Evolutionary conservation across 2,797 vertebrate genomes (phyloP), one percentile per base, ranked within the genome.

Genomic region (Melanotaenia trifasciata): DNA sequence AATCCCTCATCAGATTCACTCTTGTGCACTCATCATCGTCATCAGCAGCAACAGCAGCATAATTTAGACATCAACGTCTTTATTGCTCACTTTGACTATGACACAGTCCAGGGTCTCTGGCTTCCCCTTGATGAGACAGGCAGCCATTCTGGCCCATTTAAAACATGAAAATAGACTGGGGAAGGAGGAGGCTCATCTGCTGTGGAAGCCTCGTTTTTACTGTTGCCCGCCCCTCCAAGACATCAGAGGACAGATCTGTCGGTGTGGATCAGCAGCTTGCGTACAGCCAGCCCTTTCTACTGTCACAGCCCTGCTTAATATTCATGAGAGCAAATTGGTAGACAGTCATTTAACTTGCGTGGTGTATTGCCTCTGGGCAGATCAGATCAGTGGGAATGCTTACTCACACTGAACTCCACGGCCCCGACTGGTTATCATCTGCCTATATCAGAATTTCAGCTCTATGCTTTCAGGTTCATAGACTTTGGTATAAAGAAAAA

Each of bases 251-350:
- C 87, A 84, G 89, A 94, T 94, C 94, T 94, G 94, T 94, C 93
- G 90, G 89, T 84, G 87, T 85, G 87, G 87, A 95, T 95, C 91
- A 94, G 91, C 90, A 79, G 82, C 85, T 65, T 87, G 87, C 90
- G 76, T 80, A 89, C 90, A 91, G 90, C 81, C 88, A 83, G 80
- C 78, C 80, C 88, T 89, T 91, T 89, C 89, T 92, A 87, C 93
- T 93, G 91, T 93, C 94, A 95, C 92, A 80, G 92, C 87, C 70
- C 92, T 89, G 89, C 92, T 95, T 93, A 95, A 89, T 95, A 94
- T 94, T 96, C 95, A 97, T 94, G 95, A 95, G 96, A 96, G 97
- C 96, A 97, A 96, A 98, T 97, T 96, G 95, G 93, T 91, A 94
- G 87, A 94, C 93, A 96, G 92, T 95, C 95, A 95, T 96, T 96